phyloP scores from a whole-genome alignment of 2,797 vertebrate species.

The Salarias fasciatus region DNA sequence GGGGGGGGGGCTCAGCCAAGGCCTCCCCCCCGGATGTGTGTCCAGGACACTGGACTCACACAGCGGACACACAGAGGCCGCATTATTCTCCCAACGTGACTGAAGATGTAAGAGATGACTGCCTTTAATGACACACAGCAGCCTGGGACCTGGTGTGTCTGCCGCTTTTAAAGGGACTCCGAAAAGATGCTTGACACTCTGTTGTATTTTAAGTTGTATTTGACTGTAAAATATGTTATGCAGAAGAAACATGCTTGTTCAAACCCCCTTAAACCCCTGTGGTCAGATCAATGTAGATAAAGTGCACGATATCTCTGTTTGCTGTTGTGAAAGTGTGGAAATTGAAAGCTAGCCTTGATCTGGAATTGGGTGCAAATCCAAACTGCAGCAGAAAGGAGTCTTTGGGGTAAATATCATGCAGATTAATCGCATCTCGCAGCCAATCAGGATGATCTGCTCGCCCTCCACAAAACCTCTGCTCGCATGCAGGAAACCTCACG shows the following conservation, averaged over 20 bases:
- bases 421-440: slow-evolving; percentile 34
- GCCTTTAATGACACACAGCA: slow-evolving; percentile 39
- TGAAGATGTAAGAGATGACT: slow-evolving; percentile 64
- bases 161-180: slow-evolving; percentile 8
- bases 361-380: slow-evolving; percentile 17
- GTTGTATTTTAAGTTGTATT: no score
- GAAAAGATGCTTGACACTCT: slow-evolving; percentile 13
- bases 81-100: slow-evolving; percentile 71
- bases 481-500: slow-evolving; percentile 31
- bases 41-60: slow-evolving; percentile 68
- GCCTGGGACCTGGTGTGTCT: slow-evolving; percentile 16
- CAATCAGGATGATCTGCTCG: slow-evolving; percentile 25
- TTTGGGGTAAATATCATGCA: slow-evolving; percentile 8
- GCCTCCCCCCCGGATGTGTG: slow-evolving; percentile 70
- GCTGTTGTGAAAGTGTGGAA: no score
- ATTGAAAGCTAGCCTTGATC: no score
- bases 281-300: no score
- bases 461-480: slow-evolving; percentile 13
- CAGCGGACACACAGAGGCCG: slow-evolving; percentile 61
- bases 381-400: slow-evolving; percentile 11
- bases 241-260: no score
- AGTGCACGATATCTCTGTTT: no score
- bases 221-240: no score
- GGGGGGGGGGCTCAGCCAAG: slow-evolving; percentile 46
- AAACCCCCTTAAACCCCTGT: no score